A percentile compares a stretch with the other conserved stretches of the same genome.
These are phyloP conservation scores for Pararge aegeria DNA, from an alignment of 1,140 invertebrate genomes.

Conservation along the genomic window DNA sequence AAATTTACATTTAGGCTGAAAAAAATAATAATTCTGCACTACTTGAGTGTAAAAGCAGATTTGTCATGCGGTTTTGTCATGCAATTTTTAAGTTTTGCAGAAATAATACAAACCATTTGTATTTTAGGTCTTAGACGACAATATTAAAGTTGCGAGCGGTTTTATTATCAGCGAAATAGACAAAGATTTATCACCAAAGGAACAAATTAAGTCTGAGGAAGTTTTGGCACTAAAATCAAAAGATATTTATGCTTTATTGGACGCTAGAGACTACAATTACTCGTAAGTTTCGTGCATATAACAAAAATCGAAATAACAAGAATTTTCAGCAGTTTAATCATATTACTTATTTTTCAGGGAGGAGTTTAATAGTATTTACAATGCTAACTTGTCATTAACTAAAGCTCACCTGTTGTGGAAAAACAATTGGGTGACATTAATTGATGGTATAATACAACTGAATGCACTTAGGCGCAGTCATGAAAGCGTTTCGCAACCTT, in stretches of 20 bases:
- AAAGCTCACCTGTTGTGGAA: slow-evolving; percentile 38
- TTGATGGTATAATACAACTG: slow-evolving; percentile 45
- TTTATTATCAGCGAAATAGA: slow-evolving; percentile 14
- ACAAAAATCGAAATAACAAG: too few relatives aligned
- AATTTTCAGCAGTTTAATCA: too few relatives aligned
- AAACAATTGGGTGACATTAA: slow-evolving; percentile 44
- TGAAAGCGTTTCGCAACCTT: slow-evolving; percentile 27
- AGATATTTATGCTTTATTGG: slow-evolving; percentile 36
- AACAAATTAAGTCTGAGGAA: slow-evolving; percentile 7
- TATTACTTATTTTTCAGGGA: slow-evolving; percentile 28
- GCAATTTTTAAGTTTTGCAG: not conserved
- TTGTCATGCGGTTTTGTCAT: not conserved
- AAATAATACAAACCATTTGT: not conserved
- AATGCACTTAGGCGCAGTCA: slow-evolving; percentile 28
- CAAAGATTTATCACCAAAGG: not conserved
- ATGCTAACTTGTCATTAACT: slow-evolving; percentile 30
- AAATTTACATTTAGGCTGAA: too few relatives aligned
- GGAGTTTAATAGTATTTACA: slow-evolving; percentile 40
- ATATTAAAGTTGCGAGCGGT: slow-evolving; percentile 28
- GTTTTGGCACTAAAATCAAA: slow-evolving; percentile 12
- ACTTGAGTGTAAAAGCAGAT: not conserved
- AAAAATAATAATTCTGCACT: too few relatives aligned
- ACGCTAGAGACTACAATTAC: slow-evolving; percentile 31
- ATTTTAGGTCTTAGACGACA: slow-evolving; percentile 34
- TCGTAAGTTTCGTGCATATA: slow-evolving; percentile 21